Conservation (phyloP, 2,888 invertebrate genomes). For the Rhagonycha lutea region DNA sequence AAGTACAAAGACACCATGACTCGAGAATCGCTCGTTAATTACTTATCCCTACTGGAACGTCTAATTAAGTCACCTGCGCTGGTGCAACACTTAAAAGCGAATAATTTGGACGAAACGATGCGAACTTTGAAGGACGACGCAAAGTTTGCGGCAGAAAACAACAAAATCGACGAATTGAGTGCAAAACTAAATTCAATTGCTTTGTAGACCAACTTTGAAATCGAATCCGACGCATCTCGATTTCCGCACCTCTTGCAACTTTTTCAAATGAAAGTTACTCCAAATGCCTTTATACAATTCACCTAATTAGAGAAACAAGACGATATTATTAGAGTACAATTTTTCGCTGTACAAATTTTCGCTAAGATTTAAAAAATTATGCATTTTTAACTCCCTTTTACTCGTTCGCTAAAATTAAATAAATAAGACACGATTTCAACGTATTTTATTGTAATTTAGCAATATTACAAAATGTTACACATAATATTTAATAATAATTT, state of each 20-base stretch:
- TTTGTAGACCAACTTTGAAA: neutral
- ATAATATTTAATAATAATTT: neutral
- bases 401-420: neutral
- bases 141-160: constrained; percentile 12
- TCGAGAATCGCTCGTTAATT: constrained; percentile 45
- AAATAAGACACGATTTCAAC: neutral
- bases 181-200: neutral
- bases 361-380: neutral
- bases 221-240: neutral
- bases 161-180: constrained; percentile 13
- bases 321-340: neutral
- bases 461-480: neutral
- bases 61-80: constrained; percentile 39
- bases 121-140: constrained; percentile 20
- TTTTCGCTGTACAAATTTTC: neutral
- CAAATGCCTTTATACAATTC: neutral
- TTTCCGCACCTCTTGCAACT: neutral
- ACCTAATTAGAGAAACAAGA: neutral
- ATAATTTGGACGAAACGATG: constrained; percentile 31
- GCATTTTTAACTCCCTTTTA: neutral
- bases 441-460: neutral
- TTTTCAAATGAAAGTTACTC: neutral
- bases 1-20: constrained; percentile 51
- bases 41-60: constrained; percentile 46
- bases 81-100: constrained; percentile 41